Evolutionary conservation across 2,797 vertebrate genomes (phyloP).

Genomic region (Xenentodon cancila): DNA sequence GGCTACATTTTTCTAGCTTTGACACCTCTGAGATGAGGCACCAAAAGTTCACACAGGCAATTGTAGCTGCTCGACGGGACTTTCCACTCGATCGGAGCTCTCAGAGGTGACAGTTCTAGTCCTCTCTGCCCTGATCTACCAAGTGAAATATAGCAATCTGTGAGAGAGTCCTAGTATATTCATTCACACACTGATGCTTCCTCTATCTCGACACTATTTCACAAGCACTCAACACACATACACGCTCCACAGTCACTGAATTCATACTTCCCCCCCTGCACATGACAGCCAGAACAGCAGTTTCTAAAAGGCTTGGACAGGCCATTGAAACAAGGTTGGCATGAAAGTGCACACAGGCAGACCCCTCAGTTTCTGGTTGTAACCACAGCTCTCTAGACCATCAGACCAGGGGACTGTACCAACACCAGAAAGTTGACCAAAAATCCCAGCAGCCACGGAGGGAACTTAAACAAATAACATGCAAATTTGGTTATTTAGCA

Average conservation of each 20-base stretch:
- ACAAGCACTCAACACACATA: constrained; percentile 19
- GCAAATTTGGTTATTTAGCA: constrained; percentile 11
- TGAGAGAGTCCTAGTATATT: constrained; percentile 72
- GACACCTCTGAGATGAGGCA: not conserved
- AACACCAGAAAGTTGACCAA: constrained; percentile 22
- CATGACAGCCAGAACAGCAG: constrained; percentile 80
- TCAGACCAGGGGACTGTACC: constrained; percentile 36
- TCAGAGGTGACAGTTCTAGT: constrained; percentile 31
- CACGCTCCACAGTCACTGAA: constrained; percentile 47
- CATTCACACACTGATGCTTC: constrained; percentile 58
- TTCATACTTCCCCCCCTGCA: constrained; percentile 73
- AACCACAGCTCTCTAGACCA: constrained; percentile 65
- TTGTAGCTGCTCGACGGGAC: constrained; percentile 17
- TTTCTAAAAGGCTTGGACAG: constrained; percentile 73
- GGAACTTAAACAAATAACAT: constrained; percentile 20
- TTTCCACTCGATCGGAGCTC: constrained; percentile 22
- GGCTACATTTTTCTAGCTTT: constrained; percentile 43
- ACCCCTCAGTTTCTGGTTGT: constrained; percentile 62
- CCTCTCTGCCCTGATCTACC: constrained; percentile 38
- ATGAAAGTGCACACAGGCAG: constrained; percentile 43
- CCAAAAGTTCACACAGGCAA: not conserved
- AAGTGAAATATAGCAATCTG: constrained; percentile 42
- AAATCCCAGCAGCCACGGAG: not conserved
- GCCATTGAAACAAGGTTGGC: constrained; percentile 63
- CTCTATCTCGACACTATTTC: constrained; percentile 48